Evolutionary conservation across 2,113 vertebrate genomes (phyloP).

Genomic region (Labeo catla): DNA sequence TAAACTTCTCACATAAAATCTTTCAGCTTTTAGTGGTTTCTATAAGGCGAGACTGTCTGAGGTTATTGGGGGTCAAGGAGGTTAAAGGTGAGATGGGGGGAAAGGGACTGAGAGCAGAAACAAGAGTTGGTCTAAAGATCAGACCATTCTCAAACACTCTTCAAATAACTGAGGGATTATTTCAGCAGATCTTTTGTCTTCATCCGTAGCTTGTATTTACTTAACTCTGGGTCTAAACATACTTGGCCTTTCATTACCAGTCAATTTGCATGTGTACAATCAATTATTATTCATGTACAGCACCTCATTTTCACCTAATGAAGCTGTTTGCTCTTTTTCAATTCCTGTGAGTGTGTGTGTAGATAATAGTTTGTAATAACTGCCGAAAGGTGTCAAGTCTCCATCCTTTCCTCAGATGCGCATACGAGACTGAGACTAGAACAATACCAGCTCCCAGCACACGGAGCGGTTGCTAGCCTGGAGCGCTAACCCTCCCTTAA

Average conservation of each 20-base stretch:
- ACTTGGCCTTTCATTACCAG: neutral
- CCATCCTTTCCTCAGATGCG: slow-evolving; percentile 21
- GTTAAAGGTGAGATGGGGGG: neutral
- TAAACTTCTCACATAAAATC: neutral
- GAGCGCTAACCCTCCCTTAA: slow-evolving; percentile 34
- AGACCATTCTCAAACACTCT: neutral
- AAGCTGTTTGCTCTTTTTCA: neutral
- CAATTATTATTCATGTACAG: neutral
- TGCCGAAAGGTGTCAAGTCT: neutral
- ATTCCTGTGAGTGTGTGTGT: neutral
- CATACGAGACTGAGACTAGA: slow-evolving; percentile 10
- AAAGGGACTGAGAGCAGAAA: neutral
- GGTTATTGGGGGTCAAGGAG: neutral
- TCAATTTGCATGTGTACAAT: neutral
- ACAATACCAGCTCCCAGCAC: slow-evolving; percentile 29
- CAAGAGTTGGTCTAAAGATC: neutral
- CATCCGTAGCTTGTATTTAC: neutral
- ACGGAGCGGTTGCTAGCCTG: slow-evolving; percentile 29
- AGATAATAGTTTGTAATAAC: neutral
- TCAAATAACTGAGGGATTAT: neutral
- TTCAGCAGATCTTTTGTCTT: neutral
- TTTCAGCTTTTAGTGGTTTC: neutral
- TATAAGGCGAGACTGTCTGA: neutral
- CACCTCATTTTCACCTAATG: slow-evolving; percentile 3
- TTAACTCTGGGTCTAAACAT: neutral